A percentile compares a stretch with the other conserved stretches of the same genome.
Conservation (phyloP, 1,140 invertebrate species). For the Saccostrea echinata region DNA sequence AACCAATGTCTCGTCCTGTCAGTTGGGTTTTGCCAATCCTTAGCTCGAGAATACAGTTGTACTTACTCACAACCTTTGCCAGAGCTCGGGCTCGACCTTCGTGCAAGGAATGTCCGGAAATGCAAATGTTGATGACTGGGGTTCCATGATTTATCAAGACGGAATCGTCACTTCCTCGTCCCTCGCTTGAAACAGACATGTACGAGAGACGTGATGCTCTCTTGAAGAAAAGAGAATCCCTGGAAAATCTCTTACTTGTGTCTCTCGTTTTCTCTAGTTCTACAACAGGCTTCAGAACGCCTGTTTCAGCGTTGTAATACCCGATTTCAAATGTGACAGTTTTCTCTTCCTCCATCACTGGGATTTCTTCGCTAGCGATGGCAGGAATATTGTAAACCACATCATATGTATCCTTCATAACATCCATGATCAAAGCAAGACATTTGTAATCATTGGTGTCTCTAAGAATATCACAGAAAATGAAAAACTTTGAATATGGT, state of each 20-base stretch:
- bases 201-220: slow-evolving; percentile 66
- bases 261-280: slow-evolving; percentile 71
- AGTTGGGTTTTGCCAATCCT: slow-evolving; percentile 74
- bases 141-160: slow-evolving; percentile 57
- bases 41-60: slow-evolving; percentile 72
- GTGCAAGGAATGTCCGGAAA: slow-evolving; percentile 71
- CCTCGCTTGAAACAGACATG: slow-evolving; percentile 61
- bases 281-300: slow-evolving; percentile 70
- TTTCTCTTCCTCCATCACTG: slow-evolving; percentile 72
- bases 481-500: slow-evolving; percentile 61
- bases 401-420: slow-evolving; percentile 71
- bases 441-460: slow-evolving; percentile 57
- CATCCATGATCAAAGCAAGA: slow-evolving; percentile 69
- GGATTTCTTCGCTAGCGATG: slow-evolving; percentile 50
- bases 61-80: slow-evolving; percentile 63
- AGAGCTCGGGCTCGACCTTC: slow-evolving; percentile 66
- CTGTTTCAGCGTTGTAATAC: slow-evolving; percentile 68
- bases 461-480: slow-evolving; percentile 71
- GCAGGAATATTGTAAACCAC: slow-evolving; percentile 70
- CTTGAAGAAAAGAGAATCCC: slow-evolving; percentile 66
- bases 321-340: slow-evolving; percentile 73
- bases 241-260: slow-evolving; percentile 63
- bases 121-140: slow-evolving; percentile 72
- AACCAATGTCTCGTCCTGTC: slow-evolving; percentile 66
- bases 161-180: slow-evolving; percentile 55